Evolutionary conservation across 2,888 invertebrate genomes (phyloP), one percentile per base, ranked within the genome.

Genomic region (Drosophila austrosaltans): DNA sequence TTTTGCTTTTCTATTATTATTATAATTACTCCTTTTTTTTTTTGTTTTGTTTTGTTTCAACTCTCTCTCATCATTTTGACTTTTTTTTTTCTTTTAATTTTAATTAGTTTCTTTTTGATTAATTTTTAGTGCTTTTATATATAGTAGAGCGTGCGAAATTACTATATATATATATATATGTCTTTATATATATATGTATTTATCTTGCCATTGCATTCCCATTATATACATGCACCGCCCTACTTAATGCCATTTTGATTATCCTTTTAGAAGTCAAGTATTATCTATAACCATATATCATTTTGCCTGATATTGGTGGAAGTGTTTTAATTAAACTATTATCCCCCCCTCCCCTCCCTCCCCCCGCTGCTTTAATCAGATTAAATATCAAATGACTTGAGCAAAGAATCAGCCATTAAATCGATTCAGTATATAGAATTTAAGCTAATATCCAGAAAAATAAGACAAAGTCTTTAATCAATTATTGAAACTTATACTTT

Each of bases 21-120:
- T 63, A 64, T 69, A 16, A 16, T 16, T 16, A 16, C 16, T 16
- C 16, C 16, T 16, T 16, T 16, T 16, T 16, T 16, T 16, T 16
- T 16, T 16, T 16, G 0, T 16, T 16, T 72, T 77, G 57, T 73
- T 60, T 61, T 66, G 53, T 67, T 61, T 76, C 58, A 75, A 65
- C 54, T 42, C 16, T 63, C 62, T 42, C 16, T 63, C 62, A 22
- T 57, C 36, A 8, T 8, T 36, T 36, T 36, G 36, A 8, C 36
- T 48, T 64, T 28, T 12, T 40, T 65, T 53, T 53, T 39, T 54
- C 56, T 61, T 60, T 65, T 61, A 53, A 39, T 59, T n/a, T 53
- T 53, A 69, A 69, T 36, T 53, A 63, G 20, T 76, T 66, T 58
- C n/a, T 64, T 76, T 63, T 75, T 71, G 59, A 57, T 75, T 69